These are phyloP conservation scores for Microchirus variegatus DNA, from an alignment of 2,797 vertebrate species.

Conservation along the genomic window DNA sequence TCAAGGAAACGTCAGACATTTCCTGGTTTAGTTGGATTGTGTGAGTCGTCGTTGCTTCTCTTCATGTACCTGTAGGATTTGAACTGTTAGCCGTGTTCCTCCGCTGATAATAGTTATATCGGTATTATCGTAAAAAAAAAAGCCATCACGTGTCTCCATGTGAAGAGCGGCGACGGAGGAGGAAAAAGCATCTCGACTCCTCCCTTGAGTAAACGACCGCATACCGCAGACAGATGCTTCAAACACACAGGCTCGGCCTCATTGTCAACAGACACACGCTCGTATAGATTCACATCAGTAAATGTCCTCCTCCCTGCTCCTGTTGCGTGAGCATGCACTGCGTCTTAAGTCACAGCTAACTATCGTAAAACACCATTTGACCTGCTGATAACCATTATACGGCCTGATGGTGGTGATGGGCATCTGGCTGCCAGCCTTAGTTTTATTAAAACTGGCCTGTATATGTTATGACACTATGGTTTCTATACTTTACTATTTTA, in stretches of 20 bases:
- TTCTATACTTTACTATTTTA: no score
- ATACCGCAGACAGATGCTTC: conserved; percentile 58
- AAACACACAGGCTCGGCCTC: conserved; percentile 39
- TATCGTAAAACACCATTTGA: conserved; percentile 70
- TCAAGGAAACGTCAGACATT: no score
- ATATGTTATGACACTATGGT: no score
- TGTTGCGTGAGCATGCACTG: conserved; percentile 30
- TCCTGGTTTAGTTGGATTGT: no score
- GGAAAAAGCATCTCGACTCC: conserved; percentile 34
- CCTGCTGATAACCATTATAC: conserved; percentile 52
- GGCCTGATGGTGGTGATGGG: conserved; percentile 23
- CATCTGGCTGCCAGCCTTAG: conserved; percentile 30
- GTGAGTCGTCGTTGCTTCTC: no score
- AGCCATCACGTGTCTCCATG: no score
- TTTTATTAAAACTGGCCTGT: no score
- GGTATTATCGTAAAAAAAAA: no score
- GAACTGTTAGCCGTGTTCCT: no score
- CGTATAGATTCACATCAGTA: conserved; percentile 29
- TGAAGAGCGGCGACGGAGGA: not conserved
- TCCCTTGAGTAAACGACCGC: conserved; percentile 41
- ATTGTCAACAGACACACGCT: conserved; percentile 12
- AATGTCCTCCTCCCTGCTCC: conserved; percentile 23
- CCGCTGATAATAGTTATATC: no score
- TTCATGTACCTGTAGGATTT: no score
- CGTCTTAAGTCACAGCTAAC: conserved; percentile 46